These are phyloP conservation scores for Caloenas nicobarica DNA, from an alignment of 2,113 vertebrate species.

Conservation along the genomic window DNA sequence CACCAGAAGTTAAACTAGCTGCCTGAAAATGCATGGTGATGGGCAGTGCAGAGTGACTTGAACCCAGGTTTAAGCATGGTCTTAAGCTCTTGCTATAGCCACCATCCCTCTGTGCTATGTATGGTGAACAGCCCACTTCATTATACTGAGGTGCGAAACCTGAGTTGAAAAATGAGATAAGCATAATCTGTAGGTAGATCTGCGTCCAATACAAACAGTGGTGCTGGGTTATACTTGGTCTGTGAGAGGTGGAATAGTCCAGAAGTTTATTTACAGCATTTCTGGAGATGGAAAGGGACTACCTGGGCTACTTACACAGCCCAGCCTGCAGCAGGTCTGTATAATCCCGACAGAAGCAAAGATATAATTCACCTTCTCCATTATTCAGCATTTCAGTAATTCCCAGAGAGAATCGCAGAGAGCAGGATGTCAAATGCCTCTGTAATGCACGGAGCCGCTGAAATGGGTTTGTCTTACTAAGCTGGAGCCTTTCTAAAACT, in stretches of 20 bases:
- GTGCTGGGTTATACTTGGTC: not conserved
- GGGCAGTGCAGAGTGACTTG: not conserved
- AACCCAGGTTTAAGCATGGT: not conserved
- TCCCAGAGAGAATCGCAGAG: not conserved
- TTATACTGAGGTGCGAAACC: not conserved
- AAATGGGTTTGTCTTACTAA: not conserved
- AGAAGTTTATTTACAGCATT: not conserved
- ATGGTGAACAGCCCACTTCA: not conserved
- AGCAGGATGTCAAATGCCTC: not conserved
- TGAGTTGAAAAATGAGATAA: not conserved
- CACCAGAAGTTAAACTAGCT: not conserved
- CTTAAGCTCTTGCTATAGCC: not conserved
- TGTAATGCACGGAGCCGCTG: not conserved
- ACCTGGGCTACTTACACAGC: not conserved
- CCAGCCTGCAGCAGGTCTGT: not conserved
- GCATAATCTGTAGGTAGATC: not conserved
- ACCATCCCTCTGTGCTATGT: not conserved
- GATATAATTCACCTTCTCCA: not conserved
- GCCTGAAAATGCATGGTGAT: not conserved
- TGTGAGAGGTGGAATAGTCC: not conserved
- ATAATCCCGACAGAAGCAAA: not conserved
- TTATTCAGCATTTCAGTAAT: conserved; percentile 27
- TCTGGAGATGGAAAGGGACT: not conserved
- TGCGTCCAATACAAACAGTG: not conserved
- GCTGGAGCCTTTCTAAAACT: conserved; percentile 11